These are phyloP conservation scores for Stomatorhinus walkeri DNA, from an alignment of 2,797 vertebrate species.

Conservation along the genomic window DNA sequence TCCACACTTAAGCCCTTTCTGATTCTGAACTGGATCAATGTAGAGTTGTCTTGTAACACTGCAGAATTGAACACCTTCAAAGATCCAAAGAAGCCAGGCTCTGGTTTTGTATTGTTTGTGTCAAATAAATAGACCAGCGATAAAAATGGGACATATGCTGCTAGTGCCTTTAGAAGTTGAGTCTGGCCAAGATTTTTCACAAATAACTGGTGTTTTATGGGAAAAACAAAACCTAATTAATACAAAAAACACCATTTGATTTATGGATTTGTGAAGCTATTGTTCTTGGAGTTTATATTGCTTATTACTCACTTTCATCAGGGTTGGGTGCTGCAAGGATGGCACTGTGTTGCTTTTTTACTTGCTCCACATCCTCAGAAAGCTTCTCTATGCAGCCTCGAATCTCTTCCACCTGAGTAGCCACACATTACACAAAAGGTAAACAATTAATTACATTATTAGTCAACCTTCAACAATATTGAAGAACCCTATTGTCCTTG, in stretches of 20 bases:
- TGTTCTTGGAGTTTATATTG: background rate
- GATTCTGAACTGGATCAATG: background rate
- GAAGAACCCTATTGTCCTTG: background rate
- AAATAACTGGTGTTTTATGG: background rate
- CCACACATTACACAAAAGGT: conserved; percentile 6
- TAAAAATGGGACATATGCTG: background rate
- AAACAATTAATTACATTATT: background rate
- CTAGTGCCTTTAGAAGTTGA: background rate
- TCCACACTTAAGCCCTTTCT: background rate
- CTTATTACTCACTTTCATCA: conserved; percentile 75
- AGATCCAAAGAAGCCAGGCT: background rate
- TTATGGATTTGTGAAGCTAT: background rate
- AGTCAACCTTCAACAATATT: background rate
- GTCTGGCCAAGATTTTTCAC: background rate
- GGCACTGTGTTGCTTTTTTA: conserved; percentile 94
- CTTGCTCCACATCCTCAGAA: conserved; percentile 88
- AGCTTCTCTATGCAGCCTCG: conserved; percentile 88
- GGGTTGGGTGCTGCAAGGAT: conserved; percentile 88
- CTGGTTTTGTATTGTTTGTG: background rate
- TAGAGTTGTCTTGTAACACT: background rate
- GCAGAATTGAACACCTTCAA: background rate
- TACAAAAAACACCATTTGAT: background rate
- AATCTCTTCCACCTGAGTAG: conserved; percentile 81
- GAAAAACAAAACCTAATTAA: background rate
- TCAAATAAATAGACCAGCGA: background rate